phyloP scores from a whole-genome alignment of 2,113 vertebrate species.

The Sinocyclocheilus anshuiensis region DNA sequence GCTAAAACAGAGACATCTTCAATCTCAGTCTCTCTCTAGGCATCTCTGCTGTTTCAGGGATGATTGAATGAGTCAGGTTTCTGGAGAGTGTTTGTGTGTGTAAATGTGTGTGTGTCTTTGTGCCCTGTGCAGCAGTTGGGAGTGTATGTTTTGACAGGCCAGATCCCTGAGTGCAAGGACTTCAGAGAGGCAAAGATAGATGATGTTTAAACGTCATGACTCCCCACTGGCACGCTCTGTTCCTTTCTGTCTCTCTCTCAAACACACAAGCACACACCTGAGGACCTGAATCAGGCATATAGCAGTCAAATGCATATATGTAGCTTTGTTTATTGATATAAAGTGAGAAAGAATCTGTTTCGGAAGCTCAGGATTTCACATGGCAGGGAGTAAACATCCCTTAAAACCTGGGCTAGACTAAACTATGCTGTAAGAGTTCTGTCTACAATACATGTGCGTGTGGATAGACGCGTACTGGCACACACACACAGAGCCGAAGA shows the following conservation, averaged over 20 bases:
- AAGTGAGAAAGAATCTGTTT: conserved; percentile 30
- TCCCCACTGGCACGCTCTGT: conserved; percentile 25
- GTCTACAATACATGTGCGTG: not conserved
- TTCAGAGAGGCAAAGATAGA: conserved; percentile 55
- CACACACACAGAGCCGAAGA: not conserved
- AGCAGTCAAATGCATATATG: conserved; percentile 17
- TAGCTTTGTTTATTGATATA: conserved; percentile 45
- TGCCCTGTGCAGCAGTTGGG: conserved; percentile 43
- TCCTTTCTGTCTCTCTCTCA: conserved; percentile 11
- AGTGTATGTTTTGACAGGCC: conserved; percentile 60
- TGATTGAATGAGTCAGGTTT: conserved; percentile 50
- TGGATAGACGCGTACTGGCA: not conserved
- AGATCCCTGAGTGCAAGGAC: conserved; percentile 53
- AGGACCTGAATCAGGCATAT: conserved; percentile 15
- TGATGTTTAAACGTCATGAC: conserved; percentile 55
- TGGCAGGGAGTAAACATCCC: conserved; percentile 39
- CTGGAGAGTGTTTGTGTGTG: conserved; percentile 45
- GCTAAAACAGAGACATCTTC: conserved; percentile 2
- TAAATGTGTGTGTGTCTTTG: conserved; percentile 29
- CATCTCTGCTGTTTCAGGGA: conserved; percentile 46
- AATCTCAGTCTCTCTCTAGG: conserved; percentile 13
- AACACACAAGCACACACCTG: conserved; percentile 32
- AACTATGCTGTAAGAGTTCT: conserved; percentile 23
- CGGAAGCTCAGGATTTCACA: conserved; percentile 30
- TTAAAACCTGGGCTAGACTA: conserved; percentile 44